A percentile compares a stretch with the other conserved stretches of the same genome.
Conservation (phyloP, 2,797 vertebrate genomes). For the Lutjanus campechanus region DNA sequence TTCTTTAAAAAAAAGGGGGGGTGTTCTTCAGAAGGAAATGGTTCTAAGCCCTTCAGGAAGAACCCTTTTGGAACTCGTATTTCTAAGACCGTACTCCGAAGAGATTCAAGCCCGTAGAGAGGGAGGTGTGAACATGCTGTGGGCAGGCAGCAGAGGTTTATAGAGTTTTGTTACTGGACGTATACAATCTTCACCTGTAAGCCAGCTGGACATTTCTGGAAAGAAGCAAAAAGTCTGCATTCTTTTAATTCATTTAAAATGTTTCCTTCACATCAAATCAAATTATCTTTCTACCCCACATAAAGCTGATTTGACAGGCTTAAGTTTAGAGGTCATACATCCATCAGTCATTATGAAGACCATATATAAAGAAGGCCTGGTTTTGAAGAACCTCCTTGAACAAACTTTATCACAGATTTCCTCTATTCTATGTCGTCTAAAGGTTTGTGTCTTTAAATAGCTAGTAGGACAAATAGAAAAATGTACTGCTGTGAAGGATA, state of each 20-base stretch:
- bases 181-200: conserved; percentile 61
- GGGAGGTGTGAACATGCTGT: conserved; percentile 70
- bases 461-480: conserved; percentile 29
- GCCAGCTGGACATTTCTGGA: conserved; percentile 52
- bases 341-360: not conserved
- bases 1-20: no score
- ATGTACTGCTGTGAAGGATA: conserved; percentile 23
- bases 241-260: not conserved
- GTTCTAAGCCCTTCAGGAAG: no score
- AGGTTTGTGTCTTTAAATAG: conserved; percentile 36
- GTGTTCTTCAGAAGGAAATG: no score
- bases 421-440: not conserved
- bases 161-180: conserved; percentile 54
- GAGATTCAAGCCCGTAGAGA: conserved; percentile 28
- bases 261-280: not conserved
- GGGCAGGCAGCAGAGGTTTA: conserved; percentile 47
- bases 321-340: not conserved
- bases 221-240: not conserved
- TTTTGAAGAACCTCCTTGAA: conserved; percentile 11
- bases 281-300: no score
- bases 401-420: conserved; percentile 31
- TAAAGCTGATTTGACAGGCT: not conserved
- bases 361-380: not conserved
- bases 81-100: not conserved
- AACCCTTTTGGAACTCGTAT: not conserved